Evolutionary conservation across 2,113 vertebrate genomes (phyloP).

Genomic region (Cacatua alba): DNA sequence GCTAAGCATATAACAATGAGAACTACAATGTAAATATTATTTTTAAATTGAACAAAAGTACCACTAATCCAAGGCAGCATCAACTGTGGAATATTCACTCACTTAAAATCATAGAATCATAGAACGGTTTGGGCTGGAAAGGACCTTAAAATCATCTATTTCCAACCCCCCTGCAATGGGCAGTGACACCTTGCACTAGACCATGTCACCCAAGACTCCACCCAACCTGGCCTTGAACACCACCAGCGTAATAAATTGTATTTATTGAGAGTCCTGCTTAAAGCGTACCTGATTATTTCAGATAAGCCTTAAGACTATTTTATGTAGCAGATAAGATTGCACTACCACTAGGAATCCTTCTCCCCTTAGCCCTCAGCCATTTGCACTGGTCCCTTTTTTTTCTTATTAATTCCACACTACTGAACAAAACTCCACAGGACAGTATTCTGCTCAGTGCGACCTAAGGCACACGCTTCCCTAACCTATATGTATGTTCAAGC

Average conservation of each 20-base stretch:
- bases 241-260: neutral
- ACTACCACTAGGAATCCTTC: neutral
- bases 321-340: accelerated
- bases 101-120: neutral
- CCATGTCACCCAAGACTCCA: neutral
- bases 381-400: neutral
- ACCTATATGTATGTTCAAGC: accelerated
- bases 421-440: neutral
- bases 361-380: neutral
- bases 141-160: neutral
- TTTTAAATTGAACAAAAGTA: neutral
- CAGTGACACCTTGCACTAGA: neutral
- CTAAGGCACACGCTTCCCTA: accelerated
- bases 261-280: neutral
- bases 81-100: neutral
- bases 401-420: no score
- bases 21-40: neutral
- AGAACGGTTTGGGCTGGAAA: neutral
- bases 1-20: neutral
- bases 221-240: neutral
- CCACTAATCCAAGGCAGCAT: neutral
- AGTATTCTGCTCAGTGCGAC: neutral
- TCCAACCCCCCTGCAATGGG: neutral
- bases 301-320: neutral
- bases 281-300: neutral